Base-by-base conservation (phyloP, 2,888 invertebrate species). In the Volucella bombylans region DNA sequence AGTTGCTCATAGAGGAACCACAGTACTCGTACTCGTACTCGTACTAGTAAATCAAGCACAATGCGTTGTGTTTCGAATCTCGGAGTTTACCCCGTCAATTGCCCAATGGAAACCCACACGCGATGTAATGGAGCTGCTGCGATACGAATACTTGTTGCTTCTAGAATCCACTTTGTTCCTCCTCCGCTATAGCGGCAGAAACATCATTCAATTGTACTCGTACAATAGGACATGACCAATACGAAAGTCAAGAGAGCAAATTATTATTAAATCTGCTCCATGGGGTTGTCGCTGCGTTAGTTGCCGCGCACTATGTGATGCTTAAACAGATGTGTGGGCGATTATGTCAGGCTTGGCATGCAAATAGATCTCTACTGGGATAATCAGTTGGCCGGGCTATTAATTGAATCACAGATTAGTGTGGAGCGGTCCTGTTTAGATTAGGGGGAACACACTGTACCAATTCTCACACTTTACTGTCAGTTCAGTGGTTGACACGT, bases 131-230 rank as follows among this genome's bases (percentile, higher is more conserved):
- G 67, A 68, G 47, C 73, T 65, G 64, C 41, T 50, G 59, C 31
- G 31, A 4, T 31, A 4, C 31, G 31, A 31, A 31, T 31, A 23
- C 31, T 31, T 31, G 31, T 31, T 50, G 59, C 6, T 18, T 8
- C 18, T 52, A 55, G 49, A 18, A 61, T 61, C 72, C 18, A 71
- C 55, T 69, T 52, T 82, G 61, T 82, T 65, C 59, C 73, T 79
- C 82, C 82, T 74, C 79, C 79, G 38, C 78, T 57, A 23, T 18
- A 45, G 43, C 68, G 41, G 54, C 23, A 14, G 50, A 72, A 47
- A 54, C 78, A 82, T 68, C 82, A 69, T 83, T 83, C 82, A 83
- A 74, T 83, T 79, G 64, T 69, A 79, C 79, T 83, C 74, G 64
- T 69, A 79, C 79, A 79, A 78, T 82, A 67, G 55, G 72, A 62